phyloP scores from a whole-genome alignment of 2,888 invertebrate genomes.

The Lycaena phlaeas region DNA sequence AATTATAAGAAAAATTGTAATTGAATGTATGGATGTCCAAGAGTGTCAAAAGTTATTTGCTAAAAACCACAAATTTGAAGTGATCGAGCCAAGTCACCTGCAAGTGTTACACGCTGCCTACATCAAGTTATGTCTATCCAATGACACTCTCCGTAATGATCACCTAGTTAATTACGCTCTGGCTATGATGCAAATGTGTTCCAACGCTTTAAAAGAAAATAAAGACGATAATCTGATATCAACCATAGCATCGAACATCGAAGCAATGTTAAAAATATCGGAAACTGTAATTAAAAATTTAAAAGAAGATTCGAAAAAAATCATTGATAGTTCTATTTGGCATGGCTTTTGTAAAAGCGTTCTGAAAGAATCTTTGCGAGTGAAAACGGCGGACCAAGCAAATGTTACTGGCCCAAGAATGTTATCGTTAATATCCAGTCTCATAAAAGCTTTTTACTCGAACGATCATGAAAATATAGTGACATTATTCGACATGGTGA shows the following conservation, averaged over 20 bases:
- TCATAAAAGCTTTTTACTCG: constrained; percentile 72
- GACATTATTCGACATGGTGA: constrained; percentile 80
- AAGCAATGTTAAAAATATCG: constrained; percentile 39
- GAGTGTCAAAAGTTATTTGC: constrained; percentile 70
- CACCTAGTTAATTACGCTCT: constrained; percentile 66
- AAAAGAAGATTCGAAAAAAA: constrained; percentile 42
- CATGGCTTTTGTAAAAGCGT: constrained; percentile 75
- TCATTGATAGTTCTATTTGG: constrained; percentile 65
- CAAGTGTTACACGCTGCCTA: constrained; percentile 70
- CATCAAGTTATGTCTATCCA: constrained; percentile 52
- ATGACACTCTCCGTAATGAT: constrained; percentile 42
- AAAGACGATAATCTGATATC: constrained; percentile 32
- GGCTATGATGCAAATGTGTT: constrained; percentile 67
- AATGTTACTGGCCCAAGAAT: constrained; percentile 54
- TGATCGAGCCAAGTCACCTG: constrained; percentile 72
- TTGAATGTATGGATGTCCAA: constrained; percentile 71
- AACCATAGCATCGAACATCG: constrained; percentile 35
- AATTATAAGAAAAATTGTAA: constrained; percentile 73
- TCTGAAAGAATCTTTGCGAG: constrained; percentile 77
- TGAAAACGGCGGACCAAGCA: constrained; percentile 41
- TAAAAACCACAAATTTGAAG: constrained; percentile 77
- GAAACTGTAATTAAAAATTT: constrained; percentile 33
- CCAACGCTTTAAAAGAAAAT: constrained; percentile 58
- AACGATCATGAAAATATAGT: constrained; percentile 57
- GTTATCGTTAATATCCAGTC: constrained; percentile 66